Base-by-base conservation (phyloP, 2,888 invertebrate species). In the Blera fallax region DNA sequence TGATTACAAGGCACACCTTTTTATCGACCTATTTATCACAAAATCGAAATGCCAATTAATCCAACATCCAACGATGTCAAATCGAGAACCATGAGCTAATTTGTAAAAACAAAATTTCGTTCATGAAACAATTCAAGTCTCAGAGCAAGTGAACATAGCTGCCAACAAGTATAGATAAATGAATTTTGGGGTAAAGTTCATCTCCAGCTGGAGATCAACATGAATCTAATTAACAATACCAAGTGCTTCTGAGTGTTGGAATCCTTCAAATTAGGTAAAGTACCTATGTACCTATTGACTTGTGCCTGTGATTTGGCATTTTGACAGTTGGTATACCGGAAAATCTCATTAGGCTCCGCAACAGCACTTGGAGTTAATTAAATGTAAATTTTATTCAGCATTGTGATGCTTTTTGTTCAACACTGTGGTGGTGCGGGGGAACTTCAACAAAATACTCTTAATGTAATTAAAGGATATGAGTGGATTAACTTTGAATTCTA, bases 301-400 rank as follows among this genome's bases (percentile, higher is more conserved):
- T 58, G 37, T 21, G 37, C 18, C n/a, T 8, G 18, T 37, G 37
- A 58, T 37, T 58, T 37, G 37, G 21, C n/a, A 37, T 58, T 54
- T 58, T 24, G 58, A 37, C 24, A 21, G 34, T 58, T 21, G 58
- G 37, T 37, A 32, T 37, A n/a, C 34, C 34, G 34, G 34, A n/a
- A 37, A 58, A 58, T 58, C 58, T 3, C 37, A n/a, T 11, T 37
- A 37, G 37, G 18, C 21, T 24, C 11, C n/a, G 21, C 34, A 37
- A 37, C 37, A 37, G 21, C 10, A 37, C 56, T 58, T 58, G 21
- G 37, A n/a, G 37, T 21, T 58, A 58, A 58, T 37, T 34, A 37
- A 58, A 58, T 58, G 58, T 37, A 58, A 37, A 58, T 34, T 37
- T 58, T 58, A 58, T 58, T 58, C 58, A 18, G 18, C 2, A 34